Conservation (phyloP, 2,113 vertebrate species). For the Mastomys coucha region DNA sequence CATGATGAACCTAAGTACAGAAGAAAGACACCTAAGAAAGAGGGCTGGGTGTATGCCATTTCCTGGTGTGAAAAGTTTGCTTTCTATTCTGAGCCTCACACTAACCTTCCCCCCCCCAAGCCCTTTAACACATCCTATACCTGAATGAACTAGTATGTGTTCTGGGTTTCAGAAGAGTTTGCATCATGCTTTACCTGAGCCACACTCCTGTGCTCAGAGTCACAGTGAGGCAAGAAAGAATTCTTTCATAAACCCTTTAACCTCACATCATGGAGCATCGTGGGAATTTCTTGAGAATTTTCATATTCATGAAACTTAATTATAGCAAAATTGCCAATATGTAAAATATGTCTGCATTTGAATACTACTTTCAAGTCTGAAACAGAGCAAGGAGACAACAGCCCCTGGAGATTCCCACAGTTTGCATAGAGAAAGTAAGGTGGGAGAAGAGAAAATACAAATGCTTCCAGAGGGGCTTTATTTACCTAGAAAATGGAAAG, state of each 20-base stretch:
- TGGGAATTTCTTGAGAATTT: constrained; percentile 84
- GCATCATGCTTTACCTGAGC: constrained; percentile 53
- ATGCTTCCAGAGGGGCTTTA: constrained; percentile 66
- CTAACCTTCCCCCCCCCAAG: neutral
- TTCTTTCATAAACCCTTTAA: constrained; percentile 75
- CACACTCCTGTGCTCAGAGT: constrained; percentile 65
- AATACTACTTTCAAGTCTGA: constrained; percentile 85
- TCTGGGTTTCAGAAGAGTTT: constrained; percentile 37
- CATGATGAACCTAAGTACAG: neutral
- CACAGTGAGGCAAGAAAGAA: constrained; percentile 77
- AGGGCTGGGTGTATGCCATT: neutral
- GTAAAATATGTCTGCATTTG: constrained; percentile 83
- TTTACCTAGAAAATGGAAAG: constrained; percentile 56
- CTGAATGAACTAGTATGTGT: neutral
- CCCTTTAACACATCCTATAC: neutral
- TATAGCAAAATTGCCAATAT: constrained; percentile 89
- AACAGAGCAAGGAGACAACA: constrained; percentile 83
- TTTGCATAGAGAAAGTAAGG: constrained; percentile 37
- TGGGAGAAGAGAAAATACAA: neutral
- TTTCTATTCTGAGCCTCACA: neutral
- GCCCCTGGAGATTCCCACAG: constrained; percentile 79
- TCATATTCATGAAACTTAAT: constrained; percentile 90
- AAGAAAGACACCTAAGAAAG: neutral
- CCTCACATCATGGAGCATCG: constrained; percentile 66
- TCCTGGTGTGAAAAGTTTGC: rapidly evolving